Evolutionary conservation across 2,113 vertebrate species (phyloP), one percentile per base, ranked within the genome.

Genomic region (Spheniscus mendiculus): DNA sequence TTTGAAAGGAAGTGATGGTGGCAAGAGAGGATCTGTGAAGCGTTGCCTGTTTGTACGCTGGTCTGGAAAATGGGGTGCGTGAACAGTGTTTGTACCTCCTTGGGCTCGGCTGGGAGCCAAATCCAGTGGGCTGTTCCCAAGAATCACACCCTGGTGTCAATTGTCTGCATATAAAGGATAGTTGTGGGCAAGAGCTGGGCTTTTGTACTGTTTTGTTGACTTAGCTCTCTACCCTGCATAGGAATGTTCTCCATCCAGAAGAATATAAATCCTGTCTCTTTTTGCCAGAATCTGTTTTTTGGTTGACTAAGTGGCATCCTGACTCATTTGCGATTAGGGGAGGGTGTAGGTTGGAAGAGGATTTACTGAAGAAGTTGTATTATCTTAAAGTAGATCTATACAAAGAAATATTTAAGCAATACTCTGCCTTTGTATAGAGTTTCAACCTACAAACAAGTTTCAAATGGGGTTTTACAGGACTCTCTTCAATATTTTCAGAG

Each of bases 231-330:
- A 80, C 70, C 83, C 78, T 89, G 18, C 62, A 5, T 49, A 83
- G 66, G 93, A 91, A 89, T 93, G 84, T 66, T 87, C 72, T 88
- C 66, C 67, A 93, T 96, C 90, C 30, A 96, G 89, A 94, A 88
- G 65, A 93, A 90, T 42, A 90, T n/a, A 97, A 96, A 90, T 74
- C 76, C 58, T 78, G 32, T 83, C 69, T 94, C 76, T 83, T 95
- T 90, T 95, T 78, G 87, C 78, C 88, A 92, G 87, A 95, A 92
- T 94, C 50, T 95, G 47, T 0, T 73, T 93, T 95, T 91, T 91
- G 72, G 81, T 95, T 96, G 96, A 93, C 81, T 97, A 94, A 96
- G 67, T 91, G 79, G 52, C 67, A 83, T 93, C 83, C 91, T 97
- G 95, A 97, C 67, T 98, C 96, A 97, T 86, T 87, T 72, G 81